Evolutionary conservation across 2,797 vertebrate species (phyloP).

Genomic region (Gymnoscopelus microlampas): DNA sequence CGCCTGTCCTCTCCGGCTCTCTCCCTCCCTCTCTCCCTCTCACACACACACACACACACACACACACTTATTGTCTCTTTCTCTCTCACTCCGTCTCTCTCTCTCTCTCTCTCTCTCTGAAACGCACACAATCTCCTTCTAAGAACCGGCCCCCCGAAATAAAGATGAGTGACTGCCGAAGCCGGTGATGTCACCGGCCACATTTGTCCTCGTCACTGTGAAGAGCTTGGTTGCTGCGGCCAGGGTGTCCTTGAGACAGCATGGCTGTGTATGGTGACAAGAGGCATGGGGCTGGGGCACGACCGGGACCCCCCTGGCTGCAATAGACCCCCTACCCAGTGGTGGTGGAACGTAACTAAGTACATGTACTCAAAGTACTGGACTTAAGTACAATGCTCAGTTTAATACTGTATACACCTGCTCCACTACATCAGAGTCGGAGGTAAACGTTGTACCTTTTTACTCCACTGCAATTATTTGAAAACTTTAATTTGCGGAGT

Average conservation of each 20-base stretch:
- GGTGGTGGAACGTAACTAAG: no score
- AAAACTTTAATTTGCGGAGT: no score
- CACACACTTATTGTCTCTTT: conserved; percentile 2
- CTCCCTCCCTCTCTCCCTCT: conserved; percentile 23
- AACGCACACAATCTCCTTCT: conserved; percentile 64
- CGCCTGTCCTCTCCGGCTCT: conserved; percentile 1
- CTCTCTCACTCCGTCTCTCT: conserved; percentile 15
- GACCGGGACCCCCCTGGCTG: no score
- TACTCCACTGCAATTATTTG: no score
- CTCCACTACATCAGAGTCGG: no score
- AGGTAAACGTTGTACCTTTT: no score
- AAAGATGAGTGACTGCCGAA: conserved; percentile 83
- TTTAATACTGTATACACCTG: no score
- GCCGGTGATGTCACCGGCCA: conserved; percentile 80
- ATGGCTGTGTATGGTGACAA: conserved; percentile 63
- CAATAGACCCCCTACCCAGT: no score
- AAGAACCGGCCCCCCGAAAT: conserved; percentile 73
- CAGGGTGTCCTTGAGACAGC: conserved; percentile 83
- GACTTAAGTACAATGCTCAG: no score
- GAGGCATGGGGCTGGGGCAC: conserved; percentile 11
- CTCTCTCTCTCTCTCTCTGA: conserved; percentile 28
- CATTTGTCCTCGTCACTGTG: conserved; percentile 81
- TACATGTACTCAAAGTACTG: no score
- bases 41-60: conserved; percentile 32
- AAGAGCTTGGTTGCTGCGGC: conserved; percentile 65